Percentiles rank a stretch among this genome's conserved stretches.
These are phyloP conservation scores for Florisuga fusca DNA, from an alignment of 2,797 vertebrate genomes.

Conservation along the genomic window DNA sequence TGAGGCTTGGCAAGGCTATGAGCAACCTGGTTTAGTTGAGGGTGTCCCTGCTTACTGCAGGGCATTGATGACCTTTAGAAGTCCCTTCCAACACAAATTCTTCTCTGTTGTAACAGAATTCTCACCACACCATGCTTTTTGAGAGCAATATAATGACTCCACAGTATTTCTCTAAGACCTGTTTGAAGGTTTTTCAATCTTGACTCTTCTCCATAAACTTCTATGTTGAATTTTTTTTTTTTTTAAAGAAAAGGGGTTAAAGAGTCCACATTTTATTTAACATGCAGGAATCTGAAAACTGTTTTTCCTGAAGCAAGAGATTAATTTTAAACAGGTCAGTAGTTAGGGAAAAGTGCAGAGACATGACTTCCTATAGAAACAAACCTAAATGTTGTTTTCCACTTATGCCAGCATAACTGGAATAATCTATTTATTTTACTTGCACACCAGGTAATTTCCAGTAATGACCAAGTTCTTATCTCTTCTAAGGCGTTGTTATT, in stretches of 20 bases:
- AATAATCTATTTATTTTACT: conserved; percentile 11
- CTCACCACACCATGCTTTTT: not conserved
- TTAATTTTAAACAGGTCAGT: not conserved
- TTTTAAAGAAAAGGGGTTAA: not conserved
- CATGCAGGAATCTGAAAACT: not conserved
- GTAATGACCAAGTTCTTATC: not conserved
- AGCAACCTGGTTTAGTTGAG: no score
- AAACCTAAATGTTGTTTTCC: not conserved
- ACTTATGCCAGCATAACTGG: not conserved
- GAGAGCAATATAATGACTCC: not conserved
- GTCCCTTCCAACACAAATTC: no score
- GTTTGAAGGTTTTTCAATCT: not conserved
- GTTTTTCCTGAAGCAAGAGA: not conserved
- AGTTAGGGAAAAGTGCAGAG: not conserved
- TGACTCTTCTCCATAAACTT: not conserved
- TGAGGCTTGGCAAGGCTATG: no score
- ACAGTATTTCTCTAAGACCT: not conserved
- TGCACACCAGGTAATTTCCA: not conserved
- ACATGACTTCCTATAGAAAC: not conserved
- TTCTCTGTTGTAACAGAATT: not conserved
- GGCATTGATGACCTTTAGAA: no score
- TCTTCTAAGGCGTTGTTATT: not conserved
- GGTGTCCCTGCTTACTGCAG: no score
- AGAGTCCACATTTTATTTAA: not conserved
- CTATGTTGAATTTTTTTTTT: not conserved